A percentile compares a stretch with the other conserved stretches of the same genome.
Conservation (phyloP, 2,113 vertebrate species). For the Erythrocebus patas region DNA sequence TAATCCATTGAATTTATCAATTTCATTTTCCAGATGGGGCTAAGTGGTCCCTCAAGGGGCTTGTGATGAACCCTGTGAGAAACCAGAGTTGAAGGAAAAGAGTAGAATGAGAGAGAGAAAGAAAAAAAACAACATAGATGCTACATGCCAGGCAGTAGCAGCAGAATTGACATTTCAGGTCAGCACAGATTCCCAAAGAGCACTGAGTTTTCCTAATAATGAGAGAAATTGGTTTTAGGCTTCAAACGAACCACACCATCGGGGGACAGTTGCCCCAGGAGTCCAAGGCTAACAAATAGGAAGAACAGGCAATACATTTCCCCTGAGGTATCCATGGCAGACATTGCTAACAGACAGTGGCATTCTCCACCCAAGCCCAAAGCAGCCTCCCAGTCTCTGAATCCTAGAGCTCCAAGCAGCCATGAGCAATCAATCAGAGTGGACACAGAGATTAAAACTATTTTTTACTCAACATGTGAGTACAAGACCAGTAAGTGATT, state of each 20-base stretch:
- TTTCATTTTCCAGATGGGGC: not conserved
- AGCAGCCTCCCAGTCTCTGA: not conserved
- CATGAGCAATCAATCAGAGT: not conserved
- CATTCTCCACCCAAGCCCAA: not conserved
- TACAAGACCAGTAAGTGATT: not conserved
- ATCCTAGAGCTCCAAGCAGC: not conserved
- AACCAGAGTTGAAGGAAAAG: not conserved
- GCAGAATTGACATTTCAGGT: not conserved
- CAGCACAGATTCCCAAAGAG: not conserved
- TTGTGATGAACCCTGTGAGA: not conserved
- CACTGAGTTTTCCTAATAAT: not conserved
- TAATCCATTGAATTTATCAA: not conserved
- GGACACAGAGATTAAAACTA: not conserved
- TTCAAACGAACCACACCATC: not conserved
- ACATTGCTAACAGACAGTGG: not conserved
- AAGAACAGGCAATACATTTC: not conserved
- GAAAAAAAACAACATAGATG: not conserved
- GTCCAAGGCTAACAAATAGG: not conserved
- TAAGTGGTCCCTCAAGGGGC: not conserved
- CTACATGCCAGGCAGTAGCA: not conserved
- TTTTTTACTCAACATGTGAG: not conserved
- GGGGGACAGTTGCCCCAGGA: not conserved
- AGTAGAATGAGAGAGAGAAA: rapidly evolving
- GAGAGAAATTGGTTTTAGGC: not conserved
- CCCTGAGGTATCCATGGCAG: not conserved